A percentile compares a stretch with the other conserved stretches of the same genome.
These are phyloP conservation scores for Halcyon senegalensis DNA, from an alignment of 2,113 vertebrate genomes.

Conservation along the genomic window DNA sequence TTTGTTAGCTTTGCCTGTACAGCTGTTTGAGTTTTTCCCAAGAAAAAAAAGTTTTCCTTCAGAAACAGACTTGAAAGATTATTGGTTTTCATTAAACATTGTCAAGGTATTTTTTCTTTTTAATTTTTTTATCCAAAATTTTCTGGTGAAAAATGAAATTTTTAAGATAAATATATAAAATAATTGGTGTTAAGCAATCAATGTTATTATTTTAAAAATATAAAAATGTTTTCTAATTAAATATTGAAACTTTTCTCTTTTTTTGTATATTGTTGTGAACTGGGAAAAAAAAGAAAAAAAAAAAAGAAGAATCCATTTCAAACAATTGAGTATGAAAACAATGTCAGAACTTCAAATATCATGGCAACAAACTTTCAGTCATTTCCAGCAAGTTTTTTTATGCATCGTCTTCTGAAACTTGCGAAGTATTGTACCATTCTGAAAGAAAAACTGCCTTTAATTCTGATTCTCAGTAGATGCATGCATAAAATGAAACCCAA, in stretches of 20 bases:
- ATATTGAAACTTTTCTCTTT: not conserved
- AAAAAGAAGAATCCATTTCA: not conserved
- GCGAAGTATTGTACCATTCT: not conserved
- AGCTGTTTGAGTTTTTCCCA: not conserved
- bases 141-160: not conserved
- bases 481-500: not conserved
- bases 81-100: not conserved
- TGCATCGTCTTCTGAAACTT: not conserved
- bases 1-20: not conserved
- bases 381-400: not conserved
- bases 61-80: not conserved
- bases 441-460: constrained; percentile 3
- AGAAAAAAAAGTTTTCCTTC: not conserved
- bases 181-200: not conserved
- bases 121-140: not conserved
- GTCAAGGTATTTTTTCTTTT: not conserved
- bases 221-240: not conserved
- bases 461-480: not conserved
- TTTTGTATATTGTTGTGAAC: not conserved
- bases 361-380: not conserved
- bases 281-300: not conserved
- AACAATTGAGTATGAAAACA: not conserved
- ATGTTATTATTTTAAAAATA: not conserved
- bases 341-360: not conserved
- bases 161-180: not conserved